Evolutionary conservation across 30 jellyfish, hydroid and myxozoan genomes (phyloP).

Genomic region (Phacellophora camtschatica): DNA sequence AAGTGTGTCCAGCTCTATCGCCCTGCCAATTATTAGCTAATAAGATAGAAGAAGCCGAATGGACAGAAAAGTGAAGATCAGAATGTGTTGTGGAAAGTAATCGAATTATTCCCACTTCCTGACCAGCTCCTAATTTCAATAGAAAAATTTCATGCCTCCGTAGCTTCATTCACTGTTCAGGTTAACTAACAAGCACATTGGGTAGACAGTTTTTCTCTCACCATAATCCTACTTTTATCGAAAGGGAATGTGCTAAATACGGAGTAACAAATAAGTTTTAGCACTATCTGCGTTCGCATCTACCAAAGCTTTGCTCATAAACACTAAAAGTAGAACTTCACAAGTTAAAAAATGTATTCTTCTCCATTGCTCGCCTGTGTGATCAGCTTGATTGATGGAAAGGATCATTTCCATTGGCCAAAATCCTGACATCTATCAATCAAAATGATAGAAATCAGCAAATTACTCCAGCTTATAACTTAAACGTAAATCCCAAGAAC

Average conservation of each 20-base stretch:
- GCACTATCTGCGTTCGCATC: constrained; percentile 65
- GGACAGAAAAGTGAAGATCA: constrained; percentile 75
- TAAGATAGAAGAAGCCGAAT: constrained; percentile 81
- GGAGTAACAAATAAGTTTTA: constrained; percentile 53
- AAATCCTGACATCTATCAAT: constrained; percentile 62
- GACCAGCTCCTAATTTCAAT: constrained; percentile 65
- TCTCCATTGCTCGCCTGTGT: too few relatives aligned
- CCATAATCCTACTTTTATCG: constrained; percentile 70
- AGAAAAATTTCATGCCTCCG: constrained; percentile 78
- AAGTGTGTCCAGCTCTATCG: constrained; percentile 83
- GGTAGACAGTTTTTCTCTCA: constrained; percentile 71
- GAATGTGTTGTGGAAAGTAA: constrained; percentile 83
- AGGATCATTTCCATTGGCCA: constrained; percentile 14
- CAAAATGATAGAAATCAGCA: constrained; percentile 23
- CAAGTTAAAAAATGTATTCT: too few relatives aligned
- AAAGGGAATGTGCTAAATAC: constrained; percentile 36
- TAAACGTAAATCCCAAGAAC: constrained; percentile 66
- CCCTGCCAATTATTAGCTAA: constrained; percentile 74
- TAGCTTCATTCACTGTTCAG: constrained; percentile 47
- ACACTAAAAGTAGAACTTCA: neutral
- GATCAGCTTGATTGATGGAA: constrained; percentile 11
- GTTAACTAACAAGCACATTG: constrained; percentile 53
- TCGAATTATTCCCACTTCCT: constrained; percentile 83
- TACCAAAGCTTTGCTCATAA: neutral
- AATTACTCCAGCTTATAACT: constrained; percentile 49